Base-by-base conservation (phyloP, 2,113 vertebrate genomes). In the Gobiocypris rarus region DNA sequence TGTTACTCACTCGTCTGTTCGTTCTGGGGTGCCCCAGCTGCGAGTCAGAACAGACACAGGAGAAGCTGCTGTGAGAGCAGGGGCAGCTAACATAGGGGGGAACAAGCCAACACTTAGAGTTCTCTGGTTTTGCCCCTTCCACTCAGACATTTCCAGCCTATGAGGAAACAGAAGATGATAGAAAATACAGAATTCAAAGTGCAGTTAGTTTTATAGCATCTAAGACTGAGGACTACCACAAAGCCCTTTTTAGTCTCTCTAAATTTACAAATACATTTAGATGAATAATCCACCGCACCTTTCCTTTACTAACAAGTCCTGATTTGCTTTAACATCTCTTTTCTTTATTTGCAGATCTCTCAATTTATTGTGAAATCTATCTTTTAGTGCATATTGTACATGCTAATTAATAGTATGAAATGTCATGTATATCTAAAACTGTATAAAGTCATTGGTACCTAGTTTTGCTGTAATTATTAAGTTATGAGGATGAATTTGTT, bases 61-160 rank as follows among this genome's bases (percentile, higher is more conserved):
- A 34, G 1, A 2, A n/a, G 65, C 22, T 15, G 26, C 24, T 31
- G 83, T 83, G 2, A 74, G 52, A 3, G 77, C 45, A 0, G 91
- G 87, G 0, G 17, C 82, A 0, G 90, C 87, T 4, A 95, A 78
- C 0, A 89, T 89, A 0, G 94, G 89, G 0, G 96, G 95, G 88
- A 97, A 98, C 90, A 87, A 94, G 78, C 96, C 96, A 1, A 94
- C 87, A 9, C 69, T 78, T 79, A 96, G 86, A 0, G 96, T 96
- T 52, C 93, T 93, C 41, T 94, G 93, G 70, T 97, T 97, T 91
- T 98, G 97, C 0, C 96, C 97, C 41, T 92, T 94, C 96, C 96
- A 98, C 85, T 94, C 94, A n/a, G 84, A 61, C 11, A 94, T 70
- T 70, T 96, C 94, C 0, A 95, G 85, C 24, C 96, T 97, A 85